phyloP scores from a whole-genome alignment of 2,888 invertebrate species.

The Panopea generosa region DNA sequence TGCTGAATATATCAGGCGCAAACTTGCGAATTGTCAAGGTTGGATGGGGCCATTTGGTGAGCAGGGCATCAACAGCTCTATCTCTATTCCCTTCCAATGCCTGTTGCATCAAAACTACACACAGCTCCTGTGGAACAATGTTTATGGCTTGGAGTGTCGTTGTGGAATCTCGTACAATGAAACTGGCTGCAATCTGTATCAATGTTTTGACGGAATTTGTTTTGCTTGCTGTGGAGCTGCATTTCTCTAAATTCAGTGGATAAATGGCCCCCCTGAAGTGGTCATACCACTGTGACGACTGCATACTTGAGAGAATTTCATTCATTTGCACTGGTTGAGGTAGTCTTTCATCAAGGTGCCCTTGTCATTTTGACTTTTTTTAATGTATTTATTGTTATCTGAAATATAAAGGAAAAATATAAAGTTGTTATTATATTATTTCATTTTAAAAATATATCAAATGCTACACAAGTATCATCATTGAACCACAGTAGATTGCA shows the following conservation, averaged over 20 bases:
- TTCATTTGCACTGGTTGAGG: constrained; percentile 3
- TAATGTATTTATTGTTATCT: no score
- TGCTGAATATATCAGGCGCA: constrained; percentile 77
- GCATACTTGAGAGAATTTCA: constrained; percentile 47
- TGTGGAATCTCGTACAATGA: constrained; percentile 75
- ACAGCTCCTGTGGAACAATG: constrained; percentile 72
- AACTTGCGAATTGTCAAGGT: constrained; percentile 74
- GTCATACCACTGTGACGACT: constrained; percentile 73
- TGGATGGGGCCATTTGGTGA: constrained; percentile 78
- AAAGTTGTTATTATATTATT: no score
- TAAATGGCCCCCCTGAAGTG: constrained; percentile 79
- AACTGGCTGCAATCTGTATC: constrained; percentile 73
- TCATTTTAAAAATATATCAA: no score
- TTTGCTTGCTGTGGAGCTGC: constrained; percentile 39
- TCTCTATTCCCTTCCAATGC: constrained; percentile 77
- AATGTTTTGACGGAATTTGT: constrained; percentile 64
- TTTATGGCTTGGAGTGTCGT: constrained; percentile 65
- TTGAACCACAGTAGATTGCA: no score
- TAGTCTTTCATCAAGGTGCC: background rate
- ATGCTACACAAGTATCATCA: no score
- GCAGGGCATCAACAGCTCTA: constrained; percentile 77
- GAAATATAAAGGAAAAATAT: no score
- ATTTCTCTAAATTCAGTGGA: constrained; percentile 68
- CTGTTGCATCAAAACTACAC: constrained; percentile 75
- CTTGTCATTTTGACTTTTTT: background rate